A percentile compares a stretch with the other conserved stretches of the same genome.
Conservation (phyloP, 2,113 vertebrate species). For the Pavo muticus region DNA sequence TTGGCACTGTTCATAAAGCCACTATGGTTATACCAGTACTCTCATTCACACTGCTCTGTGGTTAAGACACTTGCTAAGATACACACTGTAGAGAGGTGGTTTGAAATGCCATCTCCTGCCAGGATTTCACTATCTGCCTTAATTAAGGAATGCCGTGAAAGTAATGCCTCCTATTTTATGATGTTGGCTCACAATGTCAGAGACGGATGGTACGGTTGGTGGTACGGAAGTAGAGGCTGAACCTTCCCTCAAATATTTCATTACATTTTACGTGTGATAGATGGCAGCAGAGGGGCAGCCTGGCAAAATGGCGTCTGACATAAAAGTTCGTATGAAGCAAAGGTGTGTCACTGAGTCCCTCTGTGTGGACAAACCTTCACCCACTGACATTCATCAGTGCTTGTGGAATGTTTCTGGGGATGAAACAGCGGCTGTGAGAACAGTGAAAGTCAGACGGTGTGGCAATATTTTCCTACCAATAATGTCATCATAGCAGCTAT, state of each 20-base stretch:
- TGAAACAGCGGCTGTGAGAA: background rate
- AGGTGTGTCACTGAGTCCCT: background rate
- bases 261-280: too few relatives aligned
- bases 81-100: fast-evolving
- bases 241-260: too few relatives aligned
- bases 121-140: background rate
- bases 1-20: background rate
- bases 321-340: too few relatives aligned
- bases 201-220: too few relatives aligned
- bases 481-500: too few relatives aligned
- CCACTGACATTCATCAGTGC: background rate
- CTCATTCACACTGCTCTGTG: background rate
- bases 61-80: background rate
- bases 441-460: too few relatives aligned
- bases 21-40: background rate
- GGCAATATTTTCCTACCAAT: too few relatives aligned
- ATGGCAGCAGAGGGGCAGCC: too few relatives aligned
- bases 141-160: background rate
- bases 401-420: background rate
- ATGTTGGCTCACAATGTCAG: too few relatives aligned
- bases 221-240: too few relatives aligned
- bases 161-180: too few relatives aligned
- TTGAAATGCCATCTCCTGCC: background rate
- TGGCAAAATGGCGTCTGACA: too few relatives aligned
- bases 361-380: background rate